Percentiles rank a stretch among this genome's conserved stretches.
phyloP scores from a whole-genome alignment of 2,797 vertebrate genomes.

The Sternotherus odoratus region DNA sequence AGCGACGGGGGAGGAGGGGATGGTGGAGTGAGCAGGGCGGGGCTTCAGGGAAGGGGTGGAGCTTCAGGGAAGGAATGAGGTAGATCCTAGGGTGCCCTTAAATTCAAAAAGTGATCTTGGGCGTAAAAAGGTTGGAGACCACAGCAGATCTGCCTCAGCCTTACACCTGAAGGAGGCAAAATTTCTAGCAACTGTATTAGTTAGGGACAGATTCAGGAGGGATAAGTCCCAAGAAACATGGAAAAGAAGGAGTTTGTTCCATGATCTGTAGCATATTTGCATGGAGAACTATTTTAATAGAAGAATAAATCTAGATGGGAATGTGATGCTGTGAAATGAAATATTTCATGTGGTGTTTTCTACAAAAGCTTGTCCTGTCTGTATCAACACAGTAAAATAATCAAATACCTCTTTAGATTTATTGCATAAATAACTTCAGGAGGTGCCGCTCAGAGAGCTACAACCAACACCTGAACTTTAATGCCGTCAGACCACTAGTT shows the following conservation, averaged over 20 bases:
- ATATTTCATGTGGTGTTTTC: not conserved
- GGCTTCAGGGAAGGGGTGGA: too few relatives aligned
- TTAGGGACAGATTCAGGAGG: not conserved
- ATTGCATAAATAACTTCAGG: not conserved
- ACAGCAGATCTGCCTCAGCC: too few relatives aligned
- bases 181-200: not conserved
- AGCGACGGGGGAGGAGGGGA: accelerated
- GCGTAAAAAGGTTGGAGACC: too few relatives aligned
- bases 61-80: too few relatives aligned
- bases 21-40: too few relatives aligned
- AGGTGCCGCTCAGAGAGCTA: not conserved
- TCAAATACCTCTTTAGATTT: not conserved
- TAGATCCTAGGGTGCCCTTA: too few relatives aligned
- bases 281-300: not conserved
- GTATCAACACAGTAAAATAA: not conserved
- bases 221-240: not conserved
- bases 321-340: not conserved
- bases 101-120: too few relatives aligned
- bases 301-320: not conserved
- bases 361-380: not conserved
- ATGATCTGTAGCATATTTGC: not conserved
- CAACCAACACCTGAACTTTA: not conserved
- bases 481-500: not conserved
- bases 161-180: not conserved
- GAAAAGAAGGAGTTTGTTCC: not conserved